Conservation (phyloP, 2,888 invertebrate species). For the Habroteleia sp. region DNA sequence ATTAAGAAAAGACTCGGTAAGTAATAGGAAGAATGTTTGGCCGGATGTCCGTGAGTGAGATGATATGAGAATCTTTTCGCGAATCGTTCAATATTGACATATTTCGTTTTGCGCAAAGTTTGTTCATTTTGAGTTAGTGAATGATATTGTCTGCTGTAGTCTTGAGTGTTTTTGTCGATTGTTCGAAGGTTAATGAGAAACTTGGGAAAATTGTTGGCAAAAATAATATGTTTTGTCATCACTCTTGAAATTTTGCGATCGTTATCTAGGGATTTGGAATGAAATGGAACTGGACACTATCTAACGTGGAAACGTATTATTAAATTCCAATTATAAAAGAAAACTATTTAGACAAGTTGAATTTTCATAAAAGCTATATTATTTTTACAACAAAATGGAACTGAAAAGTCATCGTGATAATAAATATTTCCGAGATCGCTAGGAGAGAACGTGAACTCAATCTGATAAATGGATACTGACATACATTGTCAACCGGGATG, state of each 20-base stretch:
- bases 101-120: slow-evolving; percentile 49
- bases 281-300: neutral
- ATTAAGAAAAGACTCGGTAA: slow-evolving; percentile 51
- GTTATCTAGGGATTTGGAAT: neutral
- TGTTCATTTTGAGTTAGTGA: slow-evolving; percentile 53
- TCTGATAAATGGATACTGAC: slow-evolving; percentile 47
- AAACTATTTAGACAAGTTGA: slow-evolving; percentile 1
- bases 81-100: slow-evolving; percentile 45
- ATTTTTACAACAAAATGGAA: slow-evolving; percentile 8
- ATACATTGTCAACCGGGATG: slow-evolving; percentile 33
- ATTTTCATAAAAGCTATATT: slow-evolving; percentile 35
- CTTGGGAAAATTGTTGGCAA: slow-evolving; percentile 47
- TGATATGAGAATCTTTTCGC: slow-evolving; percentile 34
- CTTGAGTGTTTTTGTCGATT: slow-evolving; percentile 20
- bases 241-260: neutral
- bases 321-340: slow-evolving; percentile 1
- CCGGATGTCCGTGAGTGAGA: slow-evolving; percentile 25
- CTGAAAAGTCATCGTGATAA: slow-evolving; percentile 18
- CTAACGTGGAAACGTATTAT: slow-evolving; percentile 3
- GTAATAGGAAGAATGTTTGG: slow-evolving; percentile 36
- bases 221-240: slow-evolving; percentile 28
- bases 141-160: slow-evolving; percentile 40
- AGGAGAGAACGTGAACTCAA: slow-evolving; percentile 9
- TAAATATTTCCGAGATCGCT: slow-evolving; percentile 18
- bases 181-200: slow-evolving; percentile 14